Conservation (phyloP, 2,888 invertebrate genomes). For the Cyclophora punctaria region DNA sequence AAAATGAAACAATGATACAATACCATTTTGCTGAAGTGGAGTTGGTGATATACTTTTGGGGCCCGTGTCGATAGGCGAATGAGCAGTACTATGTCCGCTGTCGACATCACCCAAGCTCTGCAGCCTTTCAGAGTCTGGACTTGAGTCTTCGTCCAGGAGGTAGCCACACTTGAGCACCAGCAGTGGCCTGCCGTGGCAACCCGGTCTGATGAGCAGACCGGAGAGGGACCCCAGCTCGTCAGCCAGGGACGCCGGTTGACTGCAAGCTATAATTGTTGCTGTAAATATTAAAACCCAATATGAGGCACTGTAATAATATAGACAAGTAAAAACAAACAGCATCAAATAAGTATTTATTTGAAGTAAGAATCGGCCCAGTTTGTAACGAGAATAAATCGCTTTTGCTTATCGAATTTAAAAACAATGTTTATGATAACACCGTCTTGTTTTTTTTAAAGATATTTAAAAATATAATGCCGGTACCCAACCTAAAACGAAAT, state of each 20-base stretch:
- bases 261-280: constrained; percentile 79
- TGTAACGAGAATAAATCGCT: no score
- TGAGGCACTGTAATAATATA: no score
- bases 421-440: no score
- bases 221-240: constrained; percentile 78
- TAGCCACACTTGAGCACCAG: constrained; percentile 84
- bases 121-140: constrained; percentile 89
- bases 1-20: constrained; percentile 6
- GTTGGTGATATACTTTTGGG: constrained; percentile 90
- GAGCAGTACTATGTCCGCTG: constrained; percentile 93
- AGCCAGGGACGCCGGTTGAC: constrained; percentile 79
- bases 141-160: constrained; percentile 86
- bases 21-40: constrained; percentile 72
- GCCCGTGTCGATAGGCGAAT: constrained; percentile 88
- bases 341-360: no score
- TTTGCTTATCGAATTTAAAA: no score
- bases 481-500: no score
- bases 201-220: constrained; percentile 50
- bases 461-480: no score
- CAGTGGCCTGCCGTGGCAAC: constrained; percentile 71
- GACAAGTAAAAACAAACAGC: no score
- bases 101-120: constrained; percentile 85
- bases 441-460: no score
- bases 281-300: constrained; percentile 28
- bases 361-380: no score